phyloP scores from a whole-genome alignment of 2,797 vertebrate species.

The Margarornis squamiger region DNA sequence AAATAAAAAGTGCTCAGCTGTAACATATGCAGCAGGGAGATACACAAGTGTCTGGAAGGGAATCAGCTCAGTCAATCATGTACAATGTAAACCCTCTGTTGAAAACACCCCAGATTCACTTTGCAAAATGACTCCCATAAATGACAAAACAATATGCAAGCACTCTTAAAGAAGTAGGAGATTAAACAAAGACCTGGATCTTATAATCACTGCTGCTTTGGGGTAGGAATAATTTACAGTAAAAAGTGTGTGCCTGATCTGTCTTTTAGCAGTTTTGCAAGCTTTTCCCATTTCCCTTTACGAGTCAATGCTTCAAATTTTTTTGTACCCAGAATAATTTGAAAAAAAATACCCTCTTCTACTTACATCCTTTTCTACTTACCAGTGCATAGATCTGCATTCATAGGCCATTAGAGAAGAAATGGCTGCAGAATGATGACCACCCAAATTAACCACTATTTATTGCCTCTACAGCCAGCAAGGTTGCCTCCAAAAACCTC shows the following conservation, averaged over 20 bases:
- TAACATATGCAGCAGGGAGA: not conserved
- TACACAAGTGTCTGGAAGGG: not conserved
- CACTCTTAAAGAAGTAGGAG: not conserved
- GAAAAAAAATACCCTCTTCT: not conserved
- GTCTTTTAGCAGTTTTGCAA: not conserved
- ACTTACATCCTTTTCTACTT: not conserved
- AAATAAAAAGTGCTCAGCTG: conserved; percentile 20
- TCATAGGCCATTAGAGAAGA: not conserved
- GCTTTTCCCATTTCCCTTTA: not conserved
- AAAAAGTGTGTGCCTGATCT: not conserved
- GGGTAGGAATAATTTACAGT: not conserved
- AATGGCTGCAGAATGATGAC: not conserved
- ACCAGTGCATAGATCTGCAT: not conserved
- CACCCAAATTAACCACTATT: not conserved
- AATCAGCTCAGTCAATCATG: conserved; percentile 20
- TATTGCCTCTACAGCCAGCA: not conserved
- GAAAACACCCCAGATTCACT: not conserved
- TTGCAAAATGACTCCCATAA: not conserved
- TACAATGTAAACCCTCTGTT: not conserved
- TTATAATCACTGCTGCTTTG: not conserved
- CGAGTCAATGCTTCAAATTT: not conserved
- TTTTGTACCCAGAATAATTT: not conserved
- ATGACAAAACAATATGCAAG: not conserved
- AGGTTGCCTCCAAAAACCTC: not conserved
- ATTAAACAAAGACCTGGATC: conserved; percentile 10